These are phyloP conservation scores for Neoniphon sammara DNA, from an alignment of 2,797 vertebrate species.

Conservation along the genomic window DNA sequence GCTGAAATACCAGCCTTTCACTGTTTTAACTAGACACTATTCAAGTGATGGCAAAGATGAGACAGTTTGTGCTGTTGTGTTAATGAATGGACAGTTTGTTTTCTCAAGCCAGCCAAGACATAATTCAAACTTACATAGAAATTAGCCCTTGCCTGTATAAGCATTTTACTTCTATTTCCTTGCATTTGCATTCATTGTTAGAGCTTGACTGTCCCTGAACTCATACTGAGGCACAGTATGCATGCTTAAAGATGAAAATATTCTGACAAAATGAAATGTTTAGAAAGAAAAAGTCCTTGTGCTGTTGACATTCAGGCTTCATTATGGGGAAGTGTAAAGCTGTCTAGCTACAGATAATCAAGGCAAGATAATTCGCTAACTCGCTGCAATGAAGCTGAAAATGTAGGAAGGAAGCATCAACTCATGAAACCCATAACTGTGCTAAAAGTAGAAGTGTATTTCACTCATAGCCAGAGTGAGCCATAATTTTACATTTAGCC, in stretches of 20 bases:
- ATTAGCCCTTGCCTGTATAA: too few relatives aligned
- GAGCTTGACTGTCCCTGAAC: too few relatives aligned
- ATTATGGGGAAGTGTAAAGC: too few relatives aligned
- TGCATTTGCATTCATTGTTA: too few relatives aligned
- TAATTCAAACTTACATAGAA: too few relatives aligned
- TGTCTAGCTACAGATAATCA: background rate
- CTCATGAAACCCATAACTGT: background rate
- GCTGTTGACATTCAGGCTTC: too few relatives aligned
- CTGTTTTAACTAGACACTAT: slow-evolving; percentile 24
- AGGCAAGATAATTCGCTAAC: too few relatives aligned
- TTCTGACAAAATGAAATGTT: too few relatives aligned
- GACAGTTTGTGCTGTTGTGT: background rate
- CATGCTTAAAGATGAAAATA: too few relatives aligned
- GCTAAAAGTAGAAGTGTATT: background rate
- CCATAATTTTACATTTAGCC: background rate
- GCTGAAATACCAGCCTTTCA: background rate
- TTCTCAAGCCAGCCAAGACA: background rate
- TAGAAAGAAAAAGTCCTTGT: too few relatives aligned
- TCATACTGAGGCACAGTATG: too few relatives aligned
- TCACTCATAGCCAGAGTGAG: background rate
- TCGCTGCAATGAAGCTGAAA: background rate
- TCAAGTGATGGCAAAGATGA: slow-evolving; percentile 17
- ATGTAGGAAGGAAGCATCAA: background rate
- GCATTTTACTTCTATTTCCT: too few relatives aligned
- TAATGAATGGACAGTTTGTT: background rate